Evolutionary conservation across 2,113 vertebrate genomes (phyloP), one percentile per base, ranked within the genome.

Genomic region (Sebastes fasciatus): DNA sequence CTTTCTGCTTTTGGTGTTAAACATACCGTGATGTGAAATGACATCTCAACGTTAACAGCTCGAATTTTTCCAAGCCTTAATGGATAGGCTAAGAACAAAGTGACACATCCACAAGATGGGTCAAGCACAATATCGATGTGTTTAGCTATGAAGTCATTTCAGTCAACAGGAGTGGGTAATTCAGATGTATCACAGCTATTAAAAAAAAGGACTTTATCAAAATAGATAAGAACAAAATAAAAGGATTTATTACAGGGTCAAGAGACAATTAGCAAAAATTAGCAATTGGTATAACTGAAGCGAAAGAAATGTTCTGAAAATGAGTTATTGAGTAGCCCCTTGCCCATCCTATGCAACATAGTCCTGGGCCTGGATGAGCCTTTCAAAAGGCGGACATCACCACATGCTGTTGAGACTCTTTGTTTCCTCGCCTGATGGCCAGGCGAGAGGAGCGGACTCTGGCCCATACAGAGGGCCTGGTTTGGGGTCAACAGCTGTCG

Each of bases 401-500:
- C 1, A 1, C 23, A 48, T 23, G 16, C n/a, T 79, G 45, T 10
- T 68, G 54, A 63, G 43, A 43, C 19, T 8, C 26, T 34, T 74
- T 17, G 23, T 55, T 46, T 49, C 14, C 26, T 23, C 8, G 1
- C 34, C 16, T 11, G n/a, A 34, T 17, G 42, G 34, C 19, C 4
- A 19, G 23, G 21, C 1, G 1, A 68, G 43, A 49, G 34, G n/a
- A 74, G 49, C 16, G 1, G 26, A 45, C 8, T 26, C 21, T 42
- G 19, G 55, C 63, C 67, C n/a, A 3, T 3, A 21, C 43, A 80
- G 14, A 60, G 8, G 14, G n/a, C 42, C 52, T 23, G 34, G 68
- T 74, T 54, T 54, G 54, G 49, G 61, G 62, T 85, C 79, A 85
- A 45, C 79, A 79, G 82, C 64, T 73, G 71, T 16, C 43, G 63